Conservation (phyloP, 2,888 invertebrate genomes). For the Ernsta delagoae region DNA sequence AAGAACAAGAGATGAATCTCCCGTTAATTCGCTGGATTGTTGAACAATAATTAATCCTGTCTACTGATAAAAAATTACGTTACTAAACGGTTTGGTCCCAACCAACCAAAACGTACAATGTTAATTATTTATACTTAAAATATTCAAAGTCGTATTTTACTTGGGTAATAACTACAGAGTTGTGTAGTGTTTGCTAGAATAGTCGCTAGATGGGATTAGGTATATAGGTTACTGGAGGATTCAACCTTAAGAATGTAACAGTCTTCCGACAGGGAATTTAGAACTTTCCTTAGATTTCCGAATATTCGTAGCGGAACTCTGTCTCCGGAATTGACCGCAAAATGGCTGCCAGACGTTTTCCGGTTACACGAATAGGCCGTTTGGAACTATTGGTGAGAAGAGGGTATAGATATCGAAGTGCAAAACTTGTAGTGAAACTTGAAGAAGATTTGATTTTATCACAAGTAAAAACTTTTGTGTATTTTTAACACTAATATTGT, state of each 20-base stretch:
- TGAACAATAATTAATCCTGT: too few species aligned
- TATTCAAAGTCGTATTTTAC: background rate
- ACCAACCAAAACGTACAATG: too few species aligned
- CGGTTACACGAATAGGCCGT: conserved; percentile 27
- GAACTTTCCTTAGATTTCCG: conserved; percentile 25
- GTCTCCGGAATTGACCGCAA: conserved; percentile 29
- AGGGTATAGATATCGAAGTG: conserved; percentile 21
- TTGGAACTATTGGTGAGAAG: conserved; percentile 16
- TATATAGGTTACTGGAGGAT: background rate
- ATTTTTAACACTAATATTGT: background rate
- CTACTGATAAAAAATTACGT: too few species aligned
- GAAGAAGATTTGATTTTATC: background rate
- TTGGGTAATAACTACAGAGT: too few species aligned
- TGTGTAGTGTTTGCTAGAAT: background rate
- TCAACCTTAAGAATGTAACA: conserved; percentile 5
- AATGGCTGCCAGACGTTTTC: conserved; percentile 30
- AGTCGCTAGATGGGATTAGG: background rate
- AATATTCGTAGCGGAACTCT: conserved; percentile 34
- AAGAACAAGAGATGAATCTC: too few species aligned
- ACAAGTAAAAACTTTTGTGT: background rate
- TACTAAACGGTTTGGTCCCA: too few species aligned
- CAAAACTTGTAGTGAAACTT: background rate
- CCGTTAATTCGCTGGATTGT: too few species aligned
- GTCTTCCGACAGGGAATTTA: conserved; percentile 19
- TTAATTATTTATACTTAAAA: too few species aligned